These are phyloP conservation scores for Drosophila acutilabella DNA, from an alignment of 2,888 invertebrate genomes.

Conservation along the genomic window DNA sequence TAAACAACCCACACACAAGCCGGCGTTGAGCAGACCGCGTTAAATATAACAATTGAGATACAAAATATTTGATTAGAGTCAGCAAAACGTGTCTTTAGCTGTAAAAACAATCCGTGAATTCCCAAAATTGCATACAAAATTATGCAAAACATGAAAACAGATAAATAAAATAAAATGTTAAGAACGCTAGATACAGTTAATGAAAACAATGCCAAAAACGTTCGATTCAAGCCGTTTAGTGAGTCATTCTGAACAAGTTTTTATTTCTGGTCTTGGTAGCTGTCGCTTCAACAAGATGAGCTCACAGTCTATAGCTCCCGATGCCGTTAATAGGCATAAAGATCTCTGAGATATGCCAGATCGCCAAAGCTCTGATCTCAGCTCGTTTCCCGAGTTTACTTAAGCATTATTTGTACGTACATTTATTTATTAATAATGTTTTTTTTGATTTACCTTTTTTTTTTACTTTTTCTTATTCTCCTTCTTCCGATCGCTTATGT, in stretches of 20 bases:
- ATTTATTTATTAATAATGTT: conserved; percentile 21
- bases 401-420: conserved; percentile 31
- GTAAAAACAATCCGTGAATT: conserved; percentile 7
- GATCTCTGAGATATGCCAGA: conserved; percentile 9
- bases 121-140: conserved; percentile 48
- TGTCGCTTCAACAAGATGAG: conserved; percentile 54
- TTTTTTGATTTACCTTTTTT: conserved; percentile 55
- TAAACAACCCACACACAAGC: conserved; percentile 28
- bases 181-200: conserved; percentile 39
- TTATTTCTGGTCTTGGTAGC: conserved; percentile 38
- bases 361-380: conserved; percentile 14
- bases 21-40: conserved; percentile 1
- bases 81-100: conserved; percentile 53
- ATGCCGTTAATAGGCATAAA: conserved; percentile 60
- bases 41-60: conserved; percentile 22
- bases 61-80: conserved; percentile 39
- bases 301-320: conserved; percentile 49
- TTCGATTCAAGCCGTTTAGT: conserved; percentile 11
- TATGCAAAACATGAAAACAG: conserved; percentile 48
- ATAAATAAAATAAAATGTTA: conserved; percentile 21
- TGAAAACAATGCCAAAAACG: conserved; percentile 44
- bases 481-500: conserved; percentile 2
- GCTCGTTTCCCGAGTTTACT: conserved; percentile 20
- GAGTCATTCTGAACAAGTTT: conserved; percentile 59
- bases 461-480: conserved; percentile 12